These are phyloP conservation scores for Phymastichus coffea DNA, from an alignment of 1,140 invertebrate species.

Conservation along the genomic window DNA sequence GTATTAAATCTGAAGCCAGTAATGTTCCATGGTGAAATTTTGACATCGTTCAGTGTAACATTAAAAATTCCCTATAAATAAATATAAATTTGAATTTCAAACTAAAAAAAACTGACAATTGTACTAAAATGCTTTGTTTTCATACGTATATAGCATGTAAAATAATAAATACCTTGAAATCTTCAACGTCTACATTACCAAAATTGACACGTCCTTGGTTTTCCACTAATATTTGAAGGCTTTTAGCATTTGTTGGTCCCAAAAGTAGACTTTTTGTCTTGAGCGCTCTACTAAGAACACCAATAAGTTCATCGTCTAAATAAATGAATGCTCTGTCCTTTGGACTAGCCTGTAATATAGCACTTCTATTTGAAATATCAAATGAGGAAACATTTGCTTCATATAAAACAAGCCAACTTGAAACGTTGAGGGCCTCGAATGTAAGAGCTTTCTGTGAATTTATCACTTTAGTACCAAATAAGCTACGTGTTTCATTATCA, in stretches of 20 bases:
- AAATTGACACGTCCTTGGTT: constrained; percentile 82
- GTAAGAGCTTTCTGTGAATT: constrained; percentile 54
- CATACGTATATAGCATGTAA: neutral
- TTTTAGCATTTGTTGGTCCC: constrained; percentile 53
- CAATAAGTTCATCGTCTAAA: constrained; percentile 63
- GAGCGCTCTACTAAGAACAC: constrained; percentile 63
- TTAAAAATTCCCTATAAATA: constrained; percentile 46
- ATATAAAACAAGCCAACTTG: constrained; percentile 74
- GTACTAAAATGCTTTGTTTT: neutral
- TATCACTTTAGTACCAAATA: constrained; percentile 34
- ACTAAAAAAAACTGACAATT: too few relatives aligned
- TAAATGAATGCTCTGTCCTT: constrained; percentile 76
- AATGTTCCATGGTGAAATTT: constrained; percentile 40
- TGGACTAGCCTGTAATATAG: constrained; percentile 60
- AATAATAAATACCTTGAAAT: constrained; percentile 65
- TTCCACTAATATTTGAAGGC: constrained; percentile 75
- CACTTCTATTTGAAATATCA: constrained; percentile 52
- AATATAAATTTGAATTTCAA: constrained; percentile 27
- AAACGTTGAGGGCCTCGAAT: constrained; percentile 64
- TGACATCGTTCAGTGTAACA: constrained; percentile 33
- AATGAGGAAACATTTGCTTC: constrained; percentile 60
- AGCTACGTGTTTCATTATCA: constrained; percentile 38
- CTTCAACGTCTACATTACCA: constrained; percentile 62
- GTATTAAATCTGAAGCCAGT: constrained; percentile 46
- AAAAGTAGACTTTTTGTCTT: constrained; percentile 59